Evolutionary conservation across 1,140 invertebrate genomes (phyloP), one percentile per base, ranked within the genome.

Genomic region (Prorops nasuta): DNA sequence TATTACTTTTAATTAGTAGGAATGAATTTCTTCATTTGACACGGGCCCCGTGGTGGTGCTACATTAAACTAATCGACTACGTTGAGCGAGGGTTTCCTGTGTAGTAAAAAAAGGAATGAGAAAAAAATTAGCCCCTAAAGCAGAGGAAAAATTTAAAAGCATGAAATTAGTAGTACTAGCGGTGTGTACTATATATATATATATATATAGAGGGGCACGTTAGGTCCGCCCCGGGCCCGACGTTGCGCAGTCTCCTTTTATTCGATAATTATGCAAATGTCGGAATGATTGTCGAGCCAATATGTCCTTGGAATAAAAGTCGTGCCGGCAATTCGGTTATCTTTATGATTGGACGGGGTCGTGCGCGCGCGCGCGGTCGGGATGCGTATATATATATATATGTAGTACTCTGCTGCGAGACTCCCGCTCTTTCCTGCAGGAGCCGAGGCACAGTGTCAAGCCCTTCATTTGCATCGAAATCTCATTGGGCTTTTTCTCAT

Each of bases 181-280:
- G 47, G 47, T 17, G 19, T 20, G 16, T 28, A 28, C 24, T 28
- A 28, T 4, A 28, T 4, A 28, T n/a, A n/a, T n/a, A n/a, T n/a
- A n/a, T n/a, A n/a, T n/a, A n/a, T n/a, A n/a, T n/a, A n/a, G n/a
- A n/a, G n/a, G n/a, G n/a, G n/a, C n/a, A n/a, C n/a, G 21, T 49
- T 24, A 44, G 24, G 10, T 6, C 10, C 47, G 40, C 39, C 43
- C 52, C 28, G 40, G 39, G 44, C 49, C 41, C 47, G 24, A 3
- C 18, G 48, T 35, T 38, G 40, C 39, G 20, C 32, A n/a, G 34
- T 48, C 44, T 31, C 32, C 52, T 72, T 77, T 74, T 74, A 76
- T 75, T 76, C 60, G 71, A 75, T 77, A 77, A 76, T 77, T 76
- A 77, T 76, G 74, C 62, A 77, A 78, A 76, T 77, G 66, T 55